A percentile compares a stretch with the other conserved stretches of the same genome.
phyloP scores from a whole-genome alignment of 2,113 vertebrate genomes.

The Mirounga angustirostris region DNA sequence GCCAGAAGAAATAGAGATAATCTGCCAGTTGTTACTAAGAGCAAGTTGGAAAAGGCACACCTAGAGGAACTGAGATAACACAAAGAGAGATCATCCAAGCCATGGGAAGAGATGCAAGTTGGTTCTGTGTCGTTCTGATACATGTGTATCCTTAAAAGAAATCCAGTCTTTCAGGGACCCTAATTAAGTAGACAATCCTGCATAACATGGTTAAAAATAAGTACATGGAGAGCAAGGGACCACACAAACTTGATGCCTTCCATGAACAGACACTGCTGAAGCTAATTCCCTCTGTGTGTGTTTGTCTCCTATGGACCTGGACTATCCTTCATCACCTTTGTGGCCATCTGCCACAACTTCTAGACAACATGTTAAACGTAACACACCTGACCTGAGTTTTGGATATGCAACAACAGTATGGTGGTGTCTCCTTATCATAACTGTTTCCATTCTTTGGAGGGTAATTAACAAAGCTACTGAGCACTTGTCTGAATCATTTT shows the following conservation, averaged over 20 bases:
- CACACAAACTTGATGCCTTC: neutral
- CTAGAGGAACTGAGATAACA: neutral
- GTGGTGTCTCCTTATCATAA: neutral
- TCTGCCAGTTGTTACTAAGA: neutral
- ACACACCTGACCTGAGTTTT: neutral
- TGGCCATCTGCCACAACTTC: neutral
- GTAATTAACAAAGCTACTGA: neutral
- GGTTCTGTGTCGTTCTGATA: neutral
- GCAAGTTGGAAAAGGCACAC: neutral
- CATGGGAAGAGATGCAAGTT: rapidly evolving
- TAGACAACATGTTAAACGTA: too few relatives aligned
- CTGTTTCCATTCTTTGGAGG: neutral
- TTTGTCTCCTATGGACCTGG: neutral
- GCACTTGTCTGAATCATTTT: neutral
- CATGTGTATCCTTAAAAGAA: neutral
- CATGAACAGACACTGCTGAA: rapidly evolving
- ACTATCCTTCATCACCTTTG: neutral
- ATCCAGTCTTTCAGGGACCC: neutral
- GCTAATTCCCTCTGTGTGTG: rapidly evolving
- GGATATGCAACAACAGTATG: neutral
- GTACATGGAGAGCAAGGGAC: neutral
- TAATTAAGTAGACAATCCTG: neutral
- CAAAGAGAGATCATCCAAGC: neutral
- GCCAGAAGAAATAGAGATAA: neutral
- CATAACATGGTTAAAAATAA: neutral